Base-by-base conservation (phyloP, 2,888 invertebrate species). In the Pedicia rivosa region DNA sequence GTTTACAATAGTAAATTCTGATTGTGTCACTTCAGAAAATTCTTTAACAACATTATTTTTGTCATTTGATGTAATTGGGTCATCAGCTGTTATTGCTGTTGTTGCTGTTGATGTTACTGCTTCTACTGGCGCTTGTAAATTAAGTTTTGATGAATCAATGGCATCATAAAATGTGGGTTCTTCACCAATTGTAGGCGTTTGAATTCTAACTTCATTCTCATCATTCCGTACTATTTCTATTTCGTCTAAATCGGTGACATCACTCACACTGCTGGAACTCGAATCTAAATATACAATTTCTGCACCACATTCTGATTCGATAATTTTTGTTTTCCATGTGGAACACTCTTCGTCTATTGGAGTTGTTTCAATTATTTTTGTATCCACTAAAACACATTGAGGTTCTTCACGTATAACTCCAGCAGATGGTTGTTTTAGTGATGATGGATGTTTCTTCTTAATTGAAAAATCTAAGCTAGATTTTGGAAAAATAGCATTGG, bases 211-310 rank as follows among this genome's bases (percentile, higher is more conserved):
- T 26, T 43, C 42, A 12, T 20, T 26, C 35, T 65, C 61, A 44
- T 66, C 64, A 35, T 63, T 56, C 2, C 66, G 64, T 40, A 60
- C 61, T 20, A 52, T 54, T 39, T 63, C 64, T 36, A 64, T 63
- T 28, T 57, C 65, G 37, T 70, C 69, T 30, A 64, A 61, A 32
- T 74, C 72, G 48, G 68, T 63, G 38, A 70, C 49, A 42, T 73
- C 72, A 47, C 72, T 73, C 43, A 70, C 72, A 5, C 74, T 74
- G 3, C 13, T 60, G 43, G 33, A 35, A 17, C 27, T 37, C 37
- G 33, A 76, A 39, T 76, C 74, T 30, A 79, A 60, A 54, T 70
- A 78, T 2, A 79, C 75, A 9, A 78, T 55, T 58, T 80, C 80
- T 16, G 75, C 74, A 4, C 70, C 71, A 41, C 68, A 59, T 52